Conservation (phyloP, 2,888 invertebrate genomes). For the Listrodromus nycthemerus region DNA sequence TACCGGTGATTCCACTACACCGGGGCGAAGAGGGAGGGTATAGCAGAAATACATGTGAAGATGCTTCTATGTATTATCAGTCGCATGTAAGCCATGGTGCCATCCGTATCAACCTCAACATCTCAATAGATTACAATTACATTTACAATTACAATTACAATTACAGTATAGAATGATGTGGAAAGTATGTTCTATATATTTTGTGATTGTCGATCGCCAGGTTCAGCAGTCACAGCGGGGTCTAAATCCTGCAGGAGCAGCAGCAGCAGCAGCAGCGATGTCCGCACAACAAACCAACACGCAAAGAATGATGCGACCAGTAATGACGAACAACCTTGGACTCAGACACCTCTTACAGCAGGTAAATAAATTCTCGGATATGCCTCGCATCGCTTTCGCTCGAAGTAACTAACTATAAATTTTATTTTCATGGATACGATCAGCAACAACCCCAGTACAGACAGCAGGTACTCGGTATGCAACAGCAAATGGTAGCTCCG, state of each 20-base stretch:
- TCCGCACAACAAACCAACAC: conserved; percentile 84
- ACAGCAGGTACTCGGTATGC: conserved; percentile 87
- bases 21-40: too few species aligned
- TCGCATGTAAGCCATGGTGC: too few species aligned
- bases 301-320: conserved; percentile 91
- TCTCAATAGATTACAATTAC: neutral
- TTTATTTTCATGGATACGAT: conserved; percentile 28
- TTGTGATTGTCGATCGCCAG: conserved; percentile 45
- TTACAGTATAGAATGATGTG: neutral
- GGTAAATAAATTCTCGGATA: conserved; percentile 82
- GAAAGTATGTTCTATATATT: neutral
- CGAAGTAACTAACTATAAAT: neutral
- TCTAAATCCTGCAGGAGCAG: conserved; percentile 78
- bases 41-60: too few species aligned
- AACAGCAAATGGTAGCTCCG: conserved; percentile 85
- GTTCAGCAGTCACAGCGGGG: conserved; percentile 83
- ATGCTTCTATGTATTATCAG: too few species aligned
- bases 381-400: neutral
- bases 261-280: conserved; percentile 79
- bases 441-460: conserved; percentile 90
- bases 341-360: conserved; percentile 92
- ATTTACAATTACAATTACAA: neutral
- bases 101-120: too few species aligned
- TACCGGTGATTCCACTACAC: too few species aligned
- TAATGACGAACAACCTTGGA: conserved; percentile 91